Evolutionary conservation across 2,113 vertebrate genomes (phyloP).

Genomic region (Mionectes macconnelli): DNA sequence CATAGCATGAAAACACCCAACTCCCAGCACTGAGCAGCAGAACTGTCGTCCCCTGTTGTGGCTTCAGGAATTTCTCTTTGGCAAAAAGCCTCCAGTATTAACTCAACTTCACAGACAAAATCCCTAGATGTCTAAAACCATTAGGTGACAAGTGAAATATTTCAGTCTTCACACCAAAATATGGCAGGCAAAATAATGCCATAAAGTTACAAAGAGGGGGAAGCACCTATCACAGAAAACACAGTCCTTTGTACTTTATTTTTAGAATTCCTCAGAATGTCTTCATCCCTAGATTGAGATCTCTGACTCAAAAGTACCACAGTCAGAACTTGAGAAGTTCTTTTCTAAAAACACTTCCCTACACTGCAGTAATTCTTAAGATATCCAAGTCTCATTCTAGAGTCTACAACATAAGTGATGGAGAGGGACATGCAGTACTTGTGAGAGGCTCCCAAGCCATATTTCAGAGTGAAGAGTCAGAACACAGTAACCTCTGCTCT

Average conservation of each 20-base stretch:
- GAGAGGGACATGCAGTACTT: neutral
- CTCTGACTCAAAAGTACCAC: neutral
- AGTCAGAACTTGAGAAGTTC: neutral
- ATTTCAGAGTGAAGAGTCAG: neutral
- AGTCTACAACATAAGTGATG: neutral
- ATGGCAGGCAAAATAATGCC: neutral
- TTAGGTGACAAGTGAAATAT: neutral
- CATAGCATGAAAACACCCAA: neutral
- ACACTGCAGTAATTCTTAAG: neutral
- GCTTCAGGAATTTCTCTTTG: neutral
- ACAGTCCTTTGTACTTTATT: neutral
- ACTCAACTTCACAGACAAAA: neutral
- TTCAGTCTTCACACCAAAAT: neutral
- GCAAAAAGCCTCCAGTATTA: neutral
- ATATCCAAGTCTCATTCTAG: neutral
- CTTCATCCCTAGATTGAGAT: neutral
- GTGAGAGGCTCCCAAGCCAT: neutral
- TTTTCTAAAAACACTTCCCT: neutral
- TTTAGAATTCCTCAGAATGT: neutral
- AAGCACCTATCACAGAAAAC: neutral
- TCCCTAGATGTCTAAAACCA: neutral
- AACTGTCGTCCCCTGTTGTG: neutral
- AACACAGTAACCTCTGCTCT: neutral
- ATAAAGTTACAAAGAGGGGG: neutral
- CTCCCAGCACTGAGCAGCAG: neutral